Percentiles rank a stretch among this genome's conserved stretches.
phyloP scores from a whole-genome alignment of 2,888 invertebrate genomes.

The Buathra laborator region DNA sequence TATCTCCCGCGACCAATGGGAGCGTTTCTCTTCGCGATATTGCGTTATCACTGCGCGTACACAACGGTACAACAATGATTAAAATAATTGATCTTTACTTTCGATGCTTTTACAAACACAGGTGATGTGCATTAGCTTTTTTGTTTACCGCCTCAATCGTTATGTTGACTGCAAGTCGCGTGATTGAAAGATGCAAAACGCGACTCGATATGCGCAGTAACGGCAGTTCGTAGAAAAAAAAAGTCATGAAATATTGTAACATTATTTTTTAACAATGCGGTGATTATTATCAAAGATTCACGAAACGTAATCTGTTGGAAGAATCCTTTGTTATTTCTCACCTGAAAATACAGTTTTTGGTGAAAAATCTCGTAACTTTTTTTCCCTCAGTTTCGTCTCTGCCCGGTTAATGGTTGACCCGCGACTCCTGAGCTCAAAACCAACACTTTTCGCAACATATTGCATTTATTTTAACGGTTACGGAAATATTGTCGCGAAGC shows the following conservation, averaged over 20 bases:
- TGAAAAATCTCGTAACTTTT: constrained; percentile 40
- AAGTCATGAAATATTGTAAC: background rate
- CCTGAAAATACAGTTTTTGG: background rate
- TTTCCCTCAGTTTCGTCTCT: constrained; percentile 28
- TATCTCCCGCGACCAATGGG: background rate
- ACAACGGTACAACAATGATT: constrained; percentile 9
- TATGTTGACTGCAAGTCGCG: background rate
- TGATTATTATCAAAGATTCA: background rate
- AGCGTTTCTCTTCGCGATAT: background rate
- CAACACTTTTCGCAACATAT: constrained; percentile 4
- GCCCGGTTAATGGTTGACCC: background rate
- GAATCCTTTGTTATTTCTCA: constrained; percentile 17
- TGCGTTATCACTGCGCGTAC: background rate
- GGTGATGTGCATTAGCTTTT: background rate
- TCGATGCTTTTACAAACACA: background rate
- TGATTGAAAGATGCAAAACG: background rate
- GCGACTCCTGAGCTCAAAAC: constrained; percentile 40
- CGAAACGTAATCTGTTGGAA: background rate
- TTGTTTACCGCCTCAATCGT: background rate
- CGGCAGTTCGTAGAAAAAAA: background rate
- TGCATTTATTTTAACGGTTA: background rate
- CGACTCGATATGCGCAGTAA: background rate
- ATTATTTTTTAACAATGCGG: background rate
- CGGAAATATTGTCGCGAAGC: background rate
- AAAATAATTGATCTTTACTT: background rate